Base-by-base conservation (phyloP, 2,113 vertebrate species). In the Lynx canadensis region DNA sequence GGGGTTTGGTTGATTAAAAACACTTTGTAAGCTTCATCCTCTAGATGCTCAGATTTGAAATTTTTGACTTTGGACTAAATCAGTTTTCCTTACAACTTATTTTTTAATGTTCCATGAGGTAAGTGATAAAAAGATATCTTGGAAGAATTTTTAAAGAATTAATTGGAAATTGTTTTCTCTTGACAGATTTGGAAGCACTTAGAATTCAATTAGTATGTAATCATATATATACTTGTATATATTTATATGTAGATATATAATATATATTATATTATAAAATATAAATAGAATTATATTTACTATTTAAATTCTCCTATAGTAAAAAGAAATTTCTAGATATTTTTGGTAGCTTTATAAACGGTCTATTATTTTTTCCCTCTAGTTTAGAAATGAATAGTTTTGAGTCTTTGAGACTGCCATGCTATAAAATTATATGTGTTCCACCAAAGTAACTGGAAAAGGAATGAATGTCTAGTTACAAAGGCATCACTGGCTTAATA, bases 361-460 rank as follows among this genome's bases (percentile, higher is more conserved):
- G 45, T 29, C 21, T 55, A 31, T 91, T 86, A 23, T 66, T 78
- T 93, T 92, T 80, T 41, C 5, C 36, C 13, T 63, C 31, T 66
- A 45, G 50, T 82, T 91, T 97, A 85, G 81, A 95, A 95, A 76
- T 80, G 55, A 93, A 41, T 41, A 91, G 65, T 93, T 93, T 89
- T 86, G 52, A 84, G 25, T 85, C 65, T 96, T 97, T 76, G 85
- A 68, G 76, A 76, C 68, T 57, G 12, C 52, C 19, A 36, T 55
- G 45, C 21, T 73, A 29, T 82, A 60, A 91, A 78, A 73, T 89
- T 91, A 14, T 41, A 36, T 94, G 38, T 96, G 57, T 96, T 71
- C 10, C 41, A 90, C 2, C 52, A 78, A 74, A 95, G 63, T 87
- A 31, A 90, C 52, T 91, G 78, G 52, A 60, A 89, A 88, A 93